Percentiles rank a stretch among this genome's conserved stretches.
These are phyloP conservation scores for Hyalella azteca DNA, from an alignment of 2,888 invertebrate genomes.

Conservation along the genomic window DNA sequence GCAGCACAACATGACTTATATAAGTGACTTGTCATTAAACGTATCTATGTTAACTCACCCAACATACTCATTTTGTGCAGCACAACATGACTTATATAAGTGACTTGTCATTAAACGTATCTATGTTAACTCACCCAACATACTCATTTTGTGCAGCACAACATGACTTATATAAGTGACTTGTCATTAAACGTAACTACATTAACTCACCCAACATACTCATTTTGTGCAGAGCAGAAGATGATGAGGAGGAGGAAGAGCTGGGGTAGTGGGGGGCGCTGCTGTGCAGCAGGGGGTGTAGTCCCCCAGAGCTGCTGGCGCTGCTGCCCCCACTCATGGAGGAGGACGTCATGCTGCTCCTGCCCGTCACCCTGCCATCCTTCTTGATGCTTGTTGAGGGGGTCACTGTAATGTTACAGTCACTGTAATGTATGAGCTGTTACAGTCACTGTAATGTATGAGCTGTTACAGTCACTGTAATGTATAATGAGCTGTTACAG, in stretches of 20 bases:
- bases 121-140: neutral
- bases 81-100: too few relatives aligned
- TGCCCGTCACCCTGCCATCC: neutral
- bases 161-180: too few relatives aligned
- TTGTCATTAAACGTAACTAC: neutral
- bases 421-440: too few relatives aligned
- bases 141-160: neutral
- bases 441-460: too few relatives aligned
- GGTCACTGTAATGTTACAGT: too few relatives aligned
- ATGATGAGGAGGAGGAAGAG: neutral
- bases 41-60: too few relatives aligned
- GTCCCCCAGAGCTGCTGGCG: neutral
- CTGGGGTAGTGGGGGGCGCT: constrained; percentile 15
- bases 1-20: too few relatives aligned
- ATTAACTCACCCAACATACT: constrained; percentile 21
- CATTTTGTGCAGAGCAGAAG: constrained; percentile 11
- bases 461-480: too few relatives aligned
- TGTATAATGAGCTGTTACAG: too few relatives aligned
- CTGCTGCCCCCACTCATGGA: neutral
- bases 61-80: too few relatives aligned
- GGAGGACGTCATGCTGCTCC: neutral
- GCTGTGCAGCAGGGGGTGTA: constrained; percentile 9
- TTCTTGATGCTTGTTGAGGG: constrained; percentile 19
- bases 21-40: too few relatives aligned
- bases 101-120: too few relatives aligned